Evolutionary conservation across 2,888 invertebrate genomes (phyloP).

Genomic region (Rotaria sp.): DNA sequence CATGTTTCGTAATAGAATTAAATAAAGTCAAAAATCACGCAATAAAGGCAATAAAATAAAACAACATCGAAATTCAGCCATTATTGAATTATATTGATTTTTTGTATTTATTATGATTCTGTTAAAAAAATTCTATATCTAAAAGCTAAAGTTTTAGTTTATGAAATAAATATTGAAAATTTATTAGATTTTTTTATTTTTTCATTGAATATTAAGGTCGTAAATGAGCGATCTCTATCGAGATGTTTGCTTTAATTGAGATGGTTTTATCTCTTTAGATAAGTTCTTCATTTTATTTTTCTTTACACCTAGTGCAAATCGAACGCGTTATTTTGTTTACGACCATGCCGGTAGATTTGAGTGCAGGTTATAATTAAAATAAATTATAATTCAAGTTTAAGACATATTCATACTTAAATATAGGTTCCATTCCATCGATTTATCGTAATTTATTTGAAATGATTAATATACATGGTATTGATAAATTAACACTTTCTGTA

Average conservation of each 20-base stretch:
- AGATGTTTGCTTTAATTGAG: background rate
- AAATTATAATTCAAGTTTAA: background rate
- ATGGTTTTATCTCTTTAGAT: background rate
- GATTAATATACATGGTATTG: background rate
- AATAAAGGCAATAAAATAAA: too few relatives aligned
- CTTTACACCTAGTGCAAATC: background rate
- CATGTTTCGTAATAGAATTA: too few relatives aligned
- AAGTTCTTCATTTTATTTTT: background rate
- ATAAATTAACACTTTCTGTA: background rate
- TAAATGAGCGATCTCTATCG: background rate
- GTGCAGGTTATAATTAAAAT: background rate
- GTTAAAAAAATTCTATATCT: too few relatives aligned
- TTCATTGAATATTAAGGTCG: background rate
- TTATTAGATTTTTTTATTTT: too few relatives aligned
- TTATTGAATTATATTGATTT: too few relatives aligned
- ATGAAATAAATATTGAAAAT: too few relatives aligned
- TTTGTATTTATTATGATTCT: too few relatives aligned
- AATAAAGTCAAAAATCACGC: too few relatives aligned
- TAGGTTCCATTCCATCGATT: background rate
- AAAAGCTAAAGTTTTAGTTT: too few relatives aligned
- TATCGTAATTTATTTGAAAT: slow-evolving; percentile 25
- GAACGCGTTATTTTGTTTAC: background rate
- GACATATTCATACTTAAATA: background rate
- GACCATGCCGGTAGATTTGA: slow-evolving; percentile 11
- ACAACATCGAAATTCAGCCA: too few relatives aligned